phyloP scores from a whole-genome alignment of 2,113 vertebrate genomes.

The Procavia capensis region DNA sequence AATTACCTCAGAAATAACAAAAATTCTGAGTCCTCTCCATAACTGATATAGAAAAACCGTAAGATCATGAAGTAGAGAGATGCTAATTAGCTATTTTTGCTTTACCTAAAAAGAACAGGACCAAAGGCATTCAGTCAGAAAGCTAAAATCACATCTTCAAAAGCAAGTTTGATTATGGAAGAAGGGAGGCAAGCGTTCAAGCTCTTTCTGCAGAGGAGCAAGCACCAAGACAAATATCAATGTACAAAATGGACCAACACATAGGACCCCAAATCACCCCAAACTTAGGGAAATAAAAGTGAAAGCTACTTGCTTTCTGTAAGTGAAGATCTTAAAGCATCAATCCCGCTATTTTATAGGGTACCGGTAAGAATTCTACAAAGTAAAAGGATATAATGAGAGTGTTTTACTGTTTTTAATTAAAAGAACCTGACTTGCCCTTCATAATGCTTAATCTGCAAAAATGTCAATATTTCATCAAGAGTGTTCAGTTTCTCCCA shows the following conservation, averaged over 20 bases:
- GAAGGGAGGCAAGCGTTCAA: not conserved
- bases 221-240: slow-evolving; percentile 8
- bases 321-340: slow-evolving; percentile 11
- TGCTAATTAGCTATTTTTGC: slow-evolving; percentile 59
- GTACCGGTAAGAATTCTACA: not conserved
- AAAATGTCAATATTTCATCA: slow-evolving; percentile 33
- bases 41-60: slow-evolving; percentile 54
- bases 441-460: slow-evolving; percentile 19
- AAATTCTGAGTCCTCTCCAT: slow-evolving; percentile 49
- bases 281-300: not conserved
- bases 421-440: not conserved
- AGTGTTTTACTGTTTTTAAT: not conserved
- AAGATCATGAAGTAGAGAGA: slow-evolving; percentile 42
- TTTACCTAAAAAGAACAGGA: slow-evolving; percentile 60
- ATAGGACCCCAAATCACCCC: slow-evolving; percentile 25
- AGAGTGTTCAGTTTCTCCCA: not conserved
- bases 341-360: not conserved
- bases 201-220: not conserved
- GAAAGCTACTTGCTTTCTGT: not conserved
- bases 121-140: slow-evolving; percentile 35
- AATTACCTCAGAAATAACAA: slow-evolving; percentile 63
- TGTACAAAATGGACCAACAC: not conserved
- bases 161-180: slow-evolving; percentile 39
- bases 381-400: not conserved
- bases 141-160: slow-evolving; percentile 61